phyloP scores from a whole-genome alignment of 2,797 vertebrate genomes.

The Manis crassicaudata region DNA sequence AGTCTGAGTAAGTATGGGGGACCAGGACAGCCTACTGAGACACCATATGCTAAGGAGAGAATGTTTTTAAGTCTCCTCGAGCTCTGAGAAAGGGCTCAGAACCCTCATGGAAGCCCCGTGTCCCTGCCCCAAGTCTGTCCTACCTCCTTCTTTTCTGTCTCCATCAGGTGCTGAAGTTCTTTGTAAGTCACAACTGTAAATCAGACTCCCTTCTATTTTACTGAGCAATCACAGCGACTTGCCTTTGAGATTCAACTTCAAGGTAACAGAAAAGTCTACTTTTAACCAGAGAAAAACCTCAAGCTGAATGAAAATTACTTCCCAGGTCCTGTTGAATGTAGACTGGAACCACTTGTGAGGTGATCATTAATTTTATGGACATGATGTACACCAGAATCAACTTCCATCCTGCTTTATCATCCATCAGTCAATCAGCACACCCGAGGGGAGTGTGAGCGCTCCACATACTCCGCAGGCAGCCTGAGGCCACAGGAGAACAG shows the following conservation, averaged over 20 bases:
- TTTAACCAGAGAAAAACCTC: constrained; percentile 42
- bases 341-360: constrained; percentile 29
- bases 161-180: not conserved
- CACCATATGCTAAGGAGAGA: not conserved
- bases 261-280: constrained; percentile 1
- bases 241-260: constrained; percentile 48
- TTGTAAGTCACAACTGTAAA: not conserved
- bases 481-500: not conserved
- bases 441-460: not conserved
- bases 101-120: not conserved
- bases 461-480: not conserved
- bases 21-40: not conserved
- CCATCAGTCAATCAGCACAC: constrained; percentile 14
- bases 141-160: not conserved
- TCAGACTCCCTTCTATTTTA: not conserved
- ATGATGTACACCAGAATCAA: constrained; percentile 18
- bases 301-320: constrained; percentile 16
- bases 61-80: not conserved
- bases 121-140: not conserved
- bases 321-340: not conserved
- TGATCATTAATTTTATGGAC: constrained; percentile 42
- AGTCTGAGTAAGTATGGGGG: not conserved
- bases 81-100: not conserved
- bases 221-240: not conserved
- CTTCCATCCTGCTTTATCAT: not conserved